These are phyloP conservation scores for Stomatorhinus walkeri DNA, from an alignment of 2,797 vertebrate species.

Conservation along the genomic window DNA sequence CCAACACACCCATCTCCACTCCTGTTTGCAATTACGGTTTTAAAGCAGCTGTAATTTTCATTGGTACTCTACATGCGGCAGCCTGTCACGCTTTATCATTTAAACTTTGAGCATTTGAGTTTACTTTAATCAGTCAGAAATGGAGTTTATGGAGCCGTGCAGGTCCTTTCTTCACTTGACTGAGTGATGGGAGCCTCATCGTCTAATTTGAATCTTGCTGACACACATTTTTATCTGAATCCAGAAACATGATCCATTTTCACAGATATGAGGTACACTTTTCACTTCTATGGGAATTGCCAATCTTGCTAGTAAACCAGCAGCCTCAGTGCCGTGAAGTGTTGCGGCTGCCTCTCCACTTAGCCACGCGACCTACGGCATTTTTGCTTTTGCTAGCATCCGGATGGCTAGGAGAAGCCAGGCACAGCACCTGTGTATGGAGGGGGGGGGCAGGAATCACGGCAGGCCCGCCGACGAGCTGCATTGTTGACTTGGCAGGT, in stretches of 20 bases:
- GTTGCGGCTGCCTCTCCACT: conserved; percentile 46
- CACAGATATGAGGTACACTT: conserved; percentile 33
- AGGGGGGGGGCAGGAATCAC: conserved; percentile 47
- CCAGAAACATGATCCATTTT: conserved; percentile 1
- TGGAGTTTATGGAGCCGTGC: neutral
- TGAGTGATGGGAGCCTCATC: neutral
- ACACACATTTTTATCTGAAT: neutral
- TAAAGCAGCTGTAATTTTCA: neutral
- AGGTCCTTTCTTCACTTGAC: neutral
- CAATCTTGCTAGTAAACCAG: conserved; percentile 37
- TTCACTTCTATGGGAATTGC: conserved; percentile 28
- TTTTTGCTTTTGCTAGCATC: conserved; percentile 10
- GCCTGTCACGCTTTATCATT: neutral
- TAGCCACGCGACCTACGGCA: conserved; percentile 56
- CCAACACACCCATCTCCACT: neutral
- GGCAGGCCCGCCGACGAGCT: conserved; percentile 45
- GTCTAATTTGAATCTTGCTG: neutral
- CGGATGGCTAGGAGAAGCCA: neutral
- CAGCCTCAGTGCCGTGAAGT: neutral
- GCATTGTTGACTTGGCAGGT: conserved; percentile 48
- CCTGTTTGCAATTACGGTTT: neutral
- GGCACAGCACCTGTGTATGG: conserved; percentile 32
- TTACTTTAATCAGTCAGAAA: neutral
- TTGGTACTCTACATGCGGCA: neutral
- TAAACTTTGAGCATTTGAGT: neutral